Percentiles rank a stretch among this genome's conserved stretches.
These are phyloP conservation scores for Leptoclinus maculatus DNA, from an alignment of 2,797 vertebrate species.

Conservation along the genomic window DNA sequence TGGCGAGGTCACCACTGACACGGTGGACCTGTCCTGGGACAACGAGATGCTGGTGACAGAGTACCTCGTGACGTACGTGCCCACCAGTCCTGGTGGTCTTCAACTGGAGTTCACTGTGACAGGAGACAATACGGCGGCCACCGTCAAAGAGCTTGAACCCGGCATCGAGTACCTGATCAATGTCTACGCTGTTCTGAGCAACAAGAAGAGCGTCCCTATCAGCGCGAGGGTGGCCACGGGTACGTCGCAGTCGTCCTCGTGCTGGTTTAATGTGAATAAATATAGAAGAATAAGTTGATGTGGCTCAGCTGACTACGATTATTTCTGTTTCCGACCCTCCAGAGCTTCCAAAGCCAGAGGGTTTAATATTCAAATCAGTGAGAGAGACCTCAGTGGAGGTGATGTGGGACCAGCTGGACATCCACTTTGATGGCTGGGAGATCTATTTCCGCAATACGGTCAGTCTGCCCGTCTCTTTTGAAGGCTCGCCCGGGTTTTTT, in stretches of 20 bases:
- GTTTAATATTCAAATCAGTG: conserved; percentile 93
- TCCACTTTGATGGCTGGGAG: conserved; percentile 93
- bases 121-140: conserved; percentile 88
- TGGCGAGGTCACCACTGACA: conserved; percentile 87
- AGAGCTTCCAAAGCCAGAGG: conserved; percentile 93
- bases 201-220: conserved; percentile 93
- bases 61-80: conserved; percentile 90
- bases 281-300: background rate
- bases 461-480: conserved; percentile 60
- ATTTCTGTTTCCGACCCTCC: conserved; percentile 32
- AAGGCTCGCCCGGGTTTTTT: conserved; percentile 36
- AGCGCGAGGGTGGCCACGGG: conserved; percentile 92
- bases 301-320: background rate
- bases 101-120: conserved; percentile 89
- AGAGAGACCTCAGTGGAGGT: conserved; percentile 93
- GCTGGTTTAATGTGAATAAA: background rate
- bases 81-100: conserved; percentile 88
- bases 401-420: conserved; percentile 92
- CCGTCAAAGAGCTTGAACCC: conserved; percentile 90
- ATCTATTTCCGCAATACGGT: conserved; percentile 93
- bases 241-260: conserved; percentile 63
- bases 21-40: conserved; percentile 91
- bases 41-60: conserved; percentile 92
- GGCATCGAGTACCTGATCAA: conserved; percentile 94
- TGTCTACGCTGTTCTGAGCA: conserved; percentile 92